phyloP scores from a whole-genome alignment of 2,888 invertebrate species.

The Oscheius sp. region DNA sequence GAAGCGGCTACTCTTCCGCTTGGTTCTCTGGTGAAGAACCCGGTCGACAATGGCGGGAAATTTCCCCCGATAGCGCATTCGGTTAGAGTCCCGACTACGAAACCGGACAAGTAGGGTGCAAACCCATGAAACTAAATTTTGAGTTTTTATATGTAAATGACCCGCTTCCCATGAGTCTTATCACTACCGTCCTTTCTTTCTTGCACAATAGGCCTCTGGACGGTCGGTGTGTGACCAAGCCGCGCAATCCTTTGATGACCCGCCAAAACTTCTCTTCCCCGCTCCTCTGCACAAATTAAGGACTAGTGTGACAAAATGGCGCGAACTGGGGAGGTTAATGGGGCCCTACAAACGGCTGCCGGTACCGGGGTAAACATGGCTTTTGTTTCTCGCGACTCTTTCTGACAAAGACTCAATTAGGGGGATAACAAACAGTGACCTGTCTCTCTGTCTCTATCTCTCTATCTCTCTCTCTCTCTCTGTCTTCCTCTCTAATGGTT shows the following conservation, averaged over 20 bases:
- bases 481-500: not conserved
- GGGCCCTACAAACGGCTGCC: too few relatives aligned
- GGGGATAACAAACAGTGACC: slow-evolving; percentile 15
- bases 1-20: not conserved
- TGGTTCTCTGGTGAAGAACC: too few relatives aligned
- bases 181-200: not conserved
- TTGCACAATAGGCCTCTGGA: slow-evolving; percentile 13
- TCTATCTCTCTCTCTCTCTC: too few relatives aligned
- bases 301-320: not conserved
- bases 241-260: slow-evolving; percentile 27
- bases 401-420: slow-evolving; percentile 33
- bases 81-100: too few relatives aligned
- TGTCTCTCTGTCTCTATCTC: not conserved
- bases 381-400: slow-evolving; percentile 15
- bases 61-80: too few relatives aligned
- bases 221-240: not conserved
- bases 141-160: not conserved
- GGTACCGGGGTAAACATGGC: slow-evolving; percentile 12
- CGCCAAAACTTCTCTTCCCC: slow-evolving; percentile 1
- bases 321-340: not conserved
- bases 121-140: too few relatives aligned
- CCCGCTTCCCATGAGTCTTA: slow-evolving; percentile 11
- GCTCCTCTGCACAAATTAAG: not conserved
- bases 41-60: too few relatives aligned
- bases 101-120: too few relatives aligned